Base-by-base conservation (phyloP, 2,888 invertebrate genomes). In the Perdita meconis region DNA sequence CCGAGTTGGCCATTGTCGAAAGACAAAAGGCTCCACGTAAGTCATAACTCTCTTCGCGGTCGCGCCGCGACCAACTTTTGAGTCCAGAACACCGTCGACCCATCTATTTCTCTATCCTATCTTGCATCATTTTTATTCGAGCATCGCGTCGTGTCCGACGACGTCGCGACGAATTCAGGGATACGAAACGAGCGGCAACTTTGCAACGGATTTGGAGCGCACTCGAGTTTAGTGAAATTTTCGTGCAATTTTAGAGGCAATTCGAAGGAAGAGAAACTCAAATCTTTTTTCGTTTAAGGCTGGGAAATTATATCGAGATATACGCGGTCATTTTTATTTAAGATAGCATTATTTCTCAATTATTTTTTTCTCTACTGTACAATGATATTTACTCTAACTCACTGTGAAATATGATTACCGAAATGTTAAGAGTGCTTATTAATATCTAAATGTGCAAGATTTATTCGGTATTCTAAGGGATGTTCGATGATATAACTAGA, bases 1-100 rank as follows among this genome's bases (percentile, higher is more conserved):
- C 67, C 80, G 83, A 86, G 86, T 86, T 83, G 84, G 81, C 80
- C 80, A 85, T 86, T 86, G 85, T 85, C 78, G 81, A 74, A 73
- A 82, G 84, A 84, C 86, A 86, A 86, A 85, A 82, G 80, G 74
- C 70, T 70, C 74, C 63, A 72, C 75, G 77, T 77, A 78, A 85
- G 79, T 85, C 84, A 78, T 82, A 84, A 86, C 81, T 85, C 80
- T 71, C 53, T 70, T 78, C 56, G 61, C 16, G 51, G 50, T 40
- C 55, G 55, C 72, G 38, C 72, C 69, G n/a, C 73, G 80, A 68
- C 72, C 81, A 82, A 82, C 82, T 82, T 79, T 68, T 59, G 47
- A n/a, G 61, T 44, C 60, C n/a, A 24, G 68, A 60, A 70, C 60
- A 55, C 26, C 34, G 53, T 51, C 38, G 53, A 57, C 57, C 66